Evolutionary conservation across 2,888 invertebrate species (phyloP), one percentile per base, ranked within the genome.

Genomic region (Acronicta aceris): DNA sequence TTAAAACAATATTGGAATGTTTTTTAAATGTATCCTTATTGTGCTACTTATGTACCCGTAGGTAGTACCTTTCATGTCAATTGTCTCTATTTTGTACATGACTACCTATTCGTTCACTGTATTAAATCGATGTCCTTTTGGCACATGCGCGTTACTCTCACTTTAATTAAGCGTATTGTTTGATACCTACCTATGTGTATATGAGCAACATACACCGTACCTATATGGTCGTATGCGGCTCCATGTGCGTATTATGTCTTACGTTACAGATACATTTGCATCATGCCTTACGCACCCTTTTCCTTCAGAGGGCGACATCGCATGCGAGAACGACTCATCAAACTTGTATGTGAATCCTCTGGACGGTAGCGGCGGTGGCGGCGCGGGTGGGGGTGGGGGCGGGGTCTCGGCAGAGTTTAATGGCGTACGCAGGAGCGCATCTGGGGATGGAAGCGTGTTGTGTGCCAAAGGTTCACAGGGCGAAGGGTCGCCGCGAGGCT

Each of bases 241-340:
- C 93, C 90, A 93, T 89, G 85, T 92, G 86, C 88, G 91, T 93
- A 85, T 90, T 89, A 90, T 93, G 91, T 94, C 93, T 94, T 94
- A 92, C 95, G 97, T 98, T 95, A 97, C 98, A 86, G 99, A 99
- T 94, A 99, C 99, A 78, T 99, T 98, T 95, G 98, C 98, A 92
- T 98, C 98, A 94, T 99, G 99, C 95, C 97, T 98, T 95, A 98
- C 99, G 86, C 98, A 98, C 95, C 98, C 98, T 86, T 98, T 97
- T 95, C 96, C 97, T 92, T 98, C 98, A 83, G 97, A 98, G 95
- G 97, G 96, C 88, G 97, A 97, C 94, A 95, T 97, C 86, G 96
- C 96, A 79, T 95, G 95, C 88, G 96, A 96, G 87, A 94, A 93
- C 85, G 97, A 97, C 90, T 96, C 96, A 90, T 97, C 97, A 90